Conservation (phyloP, 2,113 vertebrate species). For the Labrus mixtus region DNA sequence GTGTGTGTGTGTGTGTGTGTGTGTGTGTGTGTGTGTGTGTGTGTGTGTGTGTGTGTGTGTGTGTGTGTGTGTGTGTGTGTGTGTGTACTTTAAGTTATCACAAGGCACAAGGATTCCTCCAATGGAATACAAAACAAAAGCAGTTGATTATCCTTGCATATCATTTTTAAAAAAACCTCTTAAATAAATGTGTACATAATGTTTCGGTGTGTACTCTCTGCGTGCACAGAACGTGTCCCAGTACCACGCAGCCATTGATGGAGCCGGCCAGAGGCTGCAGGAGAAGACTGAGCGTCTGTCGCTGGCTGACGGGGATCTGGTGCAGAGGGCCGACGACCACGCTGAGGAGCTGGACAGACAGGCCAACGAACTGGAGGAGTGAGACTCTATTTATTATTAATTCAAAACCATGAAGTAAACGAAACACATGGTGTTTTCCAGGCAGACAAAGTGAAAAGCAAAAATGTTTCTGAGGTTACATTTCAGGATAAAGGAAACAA, state of each 20-base stretch:
- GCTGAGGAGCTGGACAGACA: conserved; percentile 86
- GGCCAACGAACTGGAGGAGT: conserved; percentile 88
- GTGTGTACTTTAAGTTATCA: not conserved
- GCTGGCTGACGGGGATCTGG: conserved; percentile 85
- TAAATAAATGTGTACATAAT: not conserved
- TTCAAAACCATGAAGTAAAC: not conserved
- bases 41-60: not conserved
- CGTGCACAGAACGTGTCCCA: conserved; percentile 86
- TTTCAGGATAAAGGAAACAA: too few relatives aligned
- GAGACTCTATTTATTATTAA: conserved; percentile 44
- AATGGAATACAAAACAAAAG: conserved; percentile 7
- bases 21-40: not conserved
- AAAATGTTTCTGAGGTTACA: too few relatives aligned
- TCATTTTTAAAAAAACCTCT: not conserved
- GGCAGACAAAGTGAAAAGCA: not conserved
- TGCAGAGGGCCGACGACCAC: conserved; percentile 86
- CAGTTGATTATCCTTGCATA: not conserved
- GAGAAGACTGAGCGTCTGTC: conserved; percentile 88
- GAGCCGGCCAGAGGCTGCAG: conserved; percentile 86
- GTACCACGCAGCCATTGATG: conserved; percentile 94
- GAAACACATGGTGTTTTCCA: not conserved
- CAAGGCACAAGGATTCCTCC: not conserved
- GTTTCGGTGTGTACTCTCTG: not conserved
- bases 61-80: conserved; percentile 1
- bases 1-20: not conserved